Evolutionary conservation across 2,113 vertebrate species (phyloP).

Genomic region (Clinocottus analis): DNA sequence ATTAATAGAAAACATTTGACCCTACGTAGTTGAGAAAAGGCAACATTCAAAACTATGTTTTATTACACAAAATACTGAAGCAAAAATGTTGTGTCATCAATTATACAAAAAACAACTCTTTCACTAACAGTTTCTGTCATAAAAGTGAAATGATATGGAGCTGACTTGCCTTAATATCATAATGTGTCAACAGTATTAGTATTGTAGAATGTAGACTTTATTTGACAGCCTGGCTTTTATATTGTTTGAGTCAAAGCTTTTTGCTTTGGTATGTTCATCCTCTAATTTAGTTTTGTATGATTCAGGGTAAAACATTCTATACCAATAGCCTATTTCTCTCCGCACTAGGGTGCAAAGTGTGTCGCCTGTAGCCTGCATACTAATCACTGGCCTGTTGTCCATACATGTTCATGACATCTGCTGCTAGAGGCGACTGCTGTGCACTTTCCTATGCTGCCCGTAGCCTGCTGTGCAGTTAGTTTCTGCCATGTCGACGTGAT

Average conservation of each 20-base stretch:
- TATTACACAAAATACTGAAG: neutral
- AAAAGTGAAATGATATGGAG: neutral
- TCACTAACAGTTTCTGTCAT: neutral
- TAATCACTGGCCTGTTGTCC: constrained; percentile 18
- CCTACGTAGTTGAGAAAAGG: neutral
- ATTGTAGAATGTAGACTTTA: too few species aligned
- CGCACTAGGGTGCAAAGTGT: neutral
- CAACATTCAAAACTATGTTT: neutral
- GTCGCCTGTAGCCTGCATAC: neutral
- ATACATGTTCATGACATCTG: constrained; percentile 56
- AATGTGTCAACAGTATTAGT: neutral
- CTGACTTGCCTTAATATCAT: neutral
- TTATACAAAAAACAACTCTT: neutral
- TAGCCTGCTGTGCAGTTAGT: constrained; percentile 34
- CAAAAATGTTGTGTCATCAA: neutral
- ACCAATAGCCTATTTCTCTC: neutral
- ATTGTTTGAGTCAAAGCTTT: neutral
- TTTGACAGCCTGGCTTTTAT: neutral
- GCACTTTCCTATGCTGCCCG: constrained; percentile 25
- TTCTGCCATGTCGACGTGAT: constrained; percentile 8
- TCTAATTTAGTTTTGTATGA: neutral
- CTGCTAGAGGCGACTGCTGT: constrained; percentile 48
- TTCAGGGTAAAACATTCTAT: neutral
- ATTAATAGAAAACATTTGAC: constrained; percentile 3
- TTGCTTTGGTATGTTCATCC: neutral